Evolutionary conservation across 2,113 vertebrate species (phyloP).

Genomic region (Puffinus mauretanicus): DNA sequence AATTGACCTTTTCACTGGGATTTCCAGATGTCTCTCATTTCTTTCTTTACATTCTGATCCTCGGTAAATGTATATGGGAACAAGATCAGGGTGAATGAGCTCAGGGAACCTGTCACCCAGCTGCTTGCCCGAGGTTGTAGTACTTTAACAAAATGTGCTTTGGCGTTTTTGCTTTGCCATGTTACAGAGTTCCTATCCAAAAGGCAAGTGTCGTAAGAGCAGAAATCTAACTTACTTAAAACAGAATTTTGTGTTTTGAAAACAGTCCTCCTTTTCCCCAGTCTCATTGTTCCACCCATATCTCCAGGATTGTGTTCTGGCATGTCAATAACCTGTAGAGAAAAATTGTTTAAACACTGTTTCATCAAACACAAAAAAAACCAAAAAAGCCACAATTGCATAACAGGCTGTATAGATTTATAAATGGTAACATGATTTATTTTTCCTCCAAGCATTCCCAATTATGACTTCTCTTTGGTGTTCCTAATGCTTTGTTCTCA

Average conservation of each 20-base stretch:
- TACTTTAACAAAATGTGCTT: not conserved
- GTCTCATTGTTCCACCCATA: constrained; percentile 79
- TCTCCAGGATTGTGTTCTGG: constrained; percentile 78
- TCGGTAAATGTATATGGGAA: not conserved
- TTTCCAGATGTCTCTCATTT: not conserved
- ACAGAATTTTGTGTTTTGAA: constrained; percentile 77
- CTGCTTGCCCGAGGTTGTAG: not conserved
- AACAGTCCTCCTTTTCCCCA: constrained; percentile 78
- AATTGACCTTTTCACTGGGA: not conserved
- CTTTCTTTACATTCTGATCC: not conserved
- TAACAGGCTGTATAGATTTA: not conserved
- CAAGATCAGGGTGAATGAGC: not conserved
- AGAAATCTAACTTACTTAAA: constrained; percentile 70
- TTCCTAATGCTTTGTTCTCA: not conserved
- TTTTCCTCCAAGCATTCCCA: not conserved
- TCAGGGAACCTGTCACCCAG: not conserved
- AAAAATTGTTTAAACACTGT: not conserved
- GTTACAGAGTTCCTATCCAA: not conserved
- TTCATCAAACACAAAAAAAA: not conserved
- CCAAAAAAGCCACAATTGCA: not conserved
- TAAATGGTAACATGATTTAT: not conserved
- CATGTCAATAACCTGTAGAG: constrained; percentile 79
- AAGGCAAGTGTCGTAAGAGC: not conserved
- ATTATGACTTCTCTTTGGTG: not conserved
- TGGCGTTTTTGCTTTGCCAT: not conserved